Evolutionary conservation across 2,797 vertebrate genomes (phyloP).

Genomic region (Varecia variegata): DNA sequence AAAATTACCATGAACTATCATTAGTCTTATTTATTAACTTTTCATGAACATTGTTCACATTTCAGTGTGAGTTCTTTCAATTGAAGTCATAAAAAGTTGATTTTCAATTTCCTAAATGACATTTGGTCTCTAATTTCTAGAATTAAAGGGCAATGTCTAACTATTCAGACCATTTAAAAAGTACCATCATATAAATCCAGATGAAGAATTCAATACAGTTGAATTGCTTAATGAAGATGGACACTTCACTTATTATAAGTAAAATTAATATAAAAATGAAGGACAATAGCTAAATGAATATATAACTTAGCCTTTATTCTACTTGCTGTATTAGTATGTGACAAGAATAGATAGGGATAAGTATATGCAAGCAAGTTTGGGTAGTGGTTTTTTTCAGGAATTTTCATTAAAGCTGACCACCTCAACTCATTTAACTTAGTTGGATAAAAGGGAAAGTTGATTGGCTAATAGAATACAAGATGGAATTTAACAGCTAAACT

Average conservation of each 20-base stretch:
- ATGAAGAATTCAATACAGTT: constrained; percentile 45
- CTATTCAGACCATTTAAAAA: constrained; percentile 50
- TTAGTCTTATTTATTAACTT: constrained; percentile 74
- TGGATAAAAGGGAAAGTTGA: not conserved
- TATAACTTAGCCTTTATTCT: constrained; percentile 2
- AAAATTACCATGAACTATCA: constrained; percentile 57
- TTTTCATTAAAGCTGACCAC: not conserved
- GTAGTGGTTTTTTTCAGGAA: not conserved
- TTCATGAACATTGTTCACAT: constrained; percentile 76
- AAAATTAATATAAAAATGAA: constrained; percentile 62
- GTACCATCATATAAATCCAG: not conserved
- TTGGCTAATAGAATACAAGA: not conserved
- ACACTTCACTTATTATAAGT: constrained; percentile 51
- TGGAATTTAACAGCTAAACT: not conserved
- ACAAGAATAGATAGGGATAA: not conserved
- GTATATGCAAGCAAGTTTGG: not conserved
- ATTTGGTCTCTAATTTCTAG: constrained; percentile 61
- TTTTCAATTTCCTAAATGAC: constrained; percentile 74
- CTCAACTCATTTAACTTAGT: not conserved
- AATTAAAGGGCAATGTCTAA: constrained; percentile 46
- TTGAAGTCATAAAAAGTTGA: constrained; percentile 72
- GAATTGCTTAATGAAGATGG: constrained; percentile 66
- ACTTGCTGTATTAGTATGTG: not conserved
- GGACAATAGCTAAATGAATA: constrained; percentile 33
- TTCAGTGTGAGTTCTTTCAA: constrained; percentile 59